phyloP scores from a whole-genome alignment of 2,888 invertebrate species.

The Anaspis maculata region DNA sequence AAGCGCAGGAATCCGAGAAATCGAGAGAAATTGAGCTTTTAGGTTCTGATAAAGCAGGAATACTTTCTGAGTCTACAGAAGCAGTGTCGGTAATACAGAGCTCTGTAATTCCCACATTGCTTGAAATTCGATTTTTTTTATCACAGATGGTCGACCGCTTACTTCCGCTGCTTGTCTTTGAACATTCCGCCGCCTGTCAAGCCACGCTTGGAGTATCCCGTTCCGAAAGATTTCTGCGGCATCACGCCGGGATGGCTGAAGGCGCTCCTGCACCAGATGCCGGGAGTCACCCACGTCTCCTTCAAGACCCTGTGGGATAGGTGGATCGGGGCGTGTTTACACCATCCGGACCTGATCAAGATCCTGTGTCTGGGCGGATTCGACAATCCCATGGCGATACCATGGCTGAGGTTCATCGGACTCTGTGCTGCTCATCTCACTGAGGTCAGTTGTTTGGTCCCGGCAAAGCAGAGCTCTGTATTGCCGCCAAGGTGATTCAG shows the following conservation, averaged over 20 bases:
- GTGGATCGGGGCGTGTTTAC: slow-evolving; percentile 61
- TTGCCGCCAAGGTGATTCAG: too few relatives aligned
- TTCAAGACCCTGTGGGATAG: slow-evolving; percentile 42
- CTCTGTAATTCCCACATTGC: too few relatives aligned
- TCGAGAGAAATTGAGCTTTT: too few relatives aligned
- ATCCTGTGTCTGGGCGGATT: slow-evolving; percentile 66
- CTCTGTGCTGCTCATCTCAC: slow-evolving; percentile 62
- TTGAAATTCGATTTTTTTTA: too few relatives aligned
- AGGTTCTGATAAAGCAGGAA: too few relatives aligned
- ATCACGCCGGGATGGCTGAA: slow-evolving; percentile 73
- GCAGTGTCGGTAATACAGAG: too few relatives aligned
- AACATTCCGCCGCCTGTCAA: slow-evolving; percentile 77
- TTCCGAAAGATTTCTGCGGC: slow-evolving; percentile 60
- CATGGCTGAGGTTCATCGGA: slow-evolving; percentile 66
- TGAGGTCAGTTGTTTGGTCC: too few relatives aligned
- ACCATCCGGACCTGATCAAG: slow-evolving; percentile 54
- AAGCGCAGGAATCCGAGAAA: too few relatives aligned
- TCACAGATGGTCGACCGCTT: slow-evolving; percentile 75
- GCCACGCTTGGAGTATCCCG: slow-evolving; percentile 64
- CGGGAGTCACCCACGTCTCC: slow-evolving; percentile 33
- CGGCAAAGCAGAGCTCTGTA: too few relatives aligned
- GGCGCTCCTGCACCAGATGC: slow-evolving; percentile 69
- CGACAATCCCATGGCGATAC: slow-evolving; percentile 51
- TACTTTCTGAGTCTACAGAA: too few relatives aligned
- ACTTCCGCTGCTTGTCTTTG: slow-evolving; percentile 70